Percentiles rank a stretch among this genome's conserved stretches.
Evolutionary conservation across 2,888 invertebrate genomes (phyloP).

Genomic region (Drosophila meridionalis): DNA sequence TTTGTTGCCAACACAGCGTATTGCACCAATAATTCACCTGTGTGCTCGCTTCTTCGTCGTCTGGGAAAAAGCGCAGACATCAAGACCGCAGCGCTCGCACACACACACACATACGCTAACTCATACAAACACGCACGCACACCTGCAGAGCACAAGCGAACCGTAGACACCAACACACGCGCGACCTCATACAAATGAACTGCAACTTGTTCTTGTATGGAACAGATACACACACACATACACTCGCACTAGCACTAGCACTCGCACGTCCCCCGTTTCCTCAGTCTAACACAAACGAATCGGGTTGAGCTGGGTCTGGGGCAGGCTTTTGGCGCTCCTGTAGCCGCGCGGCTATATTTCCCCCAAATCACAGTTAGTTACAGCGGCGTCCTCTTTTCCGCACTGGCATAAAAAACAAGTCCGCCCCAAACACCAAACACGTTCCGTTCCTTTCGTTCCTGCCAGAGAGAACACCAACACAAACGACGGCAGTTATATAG

Average conservation of each 20-base stretch:
- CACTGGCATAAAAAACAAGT: conserved; percentile 61
- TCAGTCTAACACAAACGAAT: conserved; percentile 49
- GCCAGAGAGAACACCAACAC: conserved; percentile 25
- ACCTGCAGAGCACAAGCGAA: conserved; percentile 32
- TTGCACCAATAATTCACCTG: conserved; percentile 80
- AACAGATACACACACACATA: conserved; percentile 32
- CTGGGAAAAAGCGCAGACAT: conserved; percentile 78
- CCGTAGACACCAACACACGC: conserved; percentile 36
- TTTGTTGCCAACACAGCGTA: conserved; percentile 67
- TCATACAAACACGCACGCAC: conserved; percentile 32
- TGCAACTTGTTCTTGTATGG: conserved; percentile 66
- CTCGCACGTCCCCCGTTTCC: conserved; percentile 37
- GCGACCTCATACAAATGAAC: conserved; percentile 37
- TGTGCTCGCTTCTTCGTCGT: conserved; percentile 70
- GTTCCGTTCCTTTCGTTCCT: conserved; percentile 66
- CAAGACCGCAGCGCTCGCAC: conserved; percentile 59
- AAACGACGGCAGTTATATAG: neutral
- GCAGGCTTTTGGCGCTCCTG: conserved; percentile 62
- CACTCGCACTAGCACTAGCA: conserved; percentile 19
- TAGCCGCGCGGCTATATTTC: conserved; percentile 56
- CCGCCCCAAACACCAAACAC: conserved; percentile 73
- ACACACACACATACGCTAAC: conserved; percentile 13
- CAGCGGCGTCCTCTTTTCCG: conserved; percentile 63
- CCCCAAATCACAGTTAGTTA: conserved; percentile 65
- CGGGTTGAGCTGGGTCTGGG: conserved; percentile 59